Conservation (phyloP, 2,113 vertebrate species). For the Ivindomyrus marchei region DNA sequence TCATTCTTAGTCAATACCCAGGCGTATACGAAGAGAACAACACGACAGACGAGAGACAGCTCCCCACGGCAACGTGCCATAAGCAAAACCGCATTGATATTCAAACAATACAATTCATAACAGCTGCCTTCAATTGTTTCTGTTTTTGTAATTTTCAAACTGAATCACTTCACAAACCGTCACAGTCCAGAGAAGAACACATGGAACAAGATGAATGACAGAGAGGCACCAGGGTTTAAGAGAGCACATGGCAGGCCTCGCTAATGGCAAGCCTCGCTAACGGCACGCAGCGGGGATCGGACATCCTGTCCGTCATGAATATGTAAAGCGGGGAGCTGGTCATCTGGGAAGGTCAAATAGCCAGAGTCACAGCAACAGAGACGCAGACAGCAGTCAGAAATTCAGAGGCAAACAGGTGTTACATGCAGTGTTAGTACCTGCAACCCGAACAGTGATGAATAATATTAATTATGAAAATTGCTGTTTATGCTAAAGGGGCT, state of each 20-base stretch:
- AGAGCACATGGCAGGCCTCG: neutral
- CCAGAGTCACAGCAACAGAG: neutral
- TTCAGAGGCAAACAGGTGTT: conserved; percentile 18
- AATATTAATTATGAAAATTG: neutral
- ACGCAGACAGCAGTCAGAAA: conserved; percentile 4
- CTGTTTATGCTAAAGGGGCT: neutral
- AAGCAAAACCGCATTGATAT: neutral
- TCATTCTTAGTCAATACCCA: neutral
- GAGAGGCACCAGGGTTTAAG: conserved; percentile 19
- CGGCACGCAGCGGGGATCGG: conserved; percentile 5
- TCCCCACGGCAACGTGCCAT: neutral
- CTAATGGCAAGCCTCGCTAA: neutral
- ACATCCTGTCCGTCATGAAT: neutral
- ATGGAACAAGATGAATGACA: neutral
- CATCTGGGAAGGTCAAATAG: neutral
- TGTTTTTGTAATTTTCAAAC: neutral
- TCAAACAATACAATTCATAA: neutral
- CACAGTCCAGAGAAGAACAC: neutral
- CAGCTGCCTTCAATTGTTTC: neutral
- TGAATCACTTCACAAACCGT: neutral
- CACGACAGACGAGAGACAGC: neutral
- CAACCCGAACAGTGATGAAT: neutral
- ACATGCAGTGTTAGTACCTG: neutral
- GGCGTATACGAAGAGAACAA: neutral
- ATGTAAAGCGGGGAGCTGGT: neutral